Percentiles rank a stretch among this genome's conserved stretches.
phyloP scores from a whole-genome alignment of 2,113 vertebrate species.

The Pampusana beccarii region DNA sequence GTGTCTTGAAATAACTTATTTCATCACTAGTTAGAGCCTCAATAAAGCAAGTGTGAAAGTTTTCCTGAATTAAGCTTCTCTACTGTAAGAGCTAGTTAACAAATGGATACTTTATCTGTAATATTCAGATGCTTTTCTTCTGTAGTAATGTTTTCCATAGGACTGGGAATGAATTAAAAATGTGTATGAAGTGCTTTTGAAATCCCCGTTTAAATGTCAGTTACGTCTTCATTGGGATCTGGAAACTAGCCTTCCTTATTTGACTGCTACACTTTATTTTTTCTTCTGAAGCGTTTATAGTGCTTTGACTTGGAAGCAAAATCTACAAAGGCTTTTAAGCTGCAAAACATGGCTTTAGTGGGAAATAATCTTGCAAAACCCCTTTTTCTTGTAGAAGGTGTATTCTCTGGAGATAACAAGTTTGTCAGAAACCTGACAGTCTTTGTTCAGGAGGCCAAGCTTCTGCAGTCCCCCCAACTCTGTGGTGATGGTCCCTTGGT shows the following conservation, averaged over 20 bases:
- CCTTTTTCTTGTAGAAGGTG: background rate
- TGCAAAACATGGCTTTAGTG: background rate
- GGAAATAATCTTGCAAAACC: background rate
- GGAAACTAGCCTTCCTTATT: conserved; percentile 54
- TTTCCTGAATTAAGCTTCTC: conserved; percentile 56
- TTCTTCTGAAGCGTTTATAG: background rate
- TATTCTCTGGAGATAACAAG: background rate
- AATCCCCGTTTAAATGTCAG: conserved; percentile 11
- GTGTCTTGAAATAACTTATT: conserved; percentile 48
- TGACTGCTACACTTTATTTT: background rate
- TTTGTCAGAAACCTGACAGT: background rate
- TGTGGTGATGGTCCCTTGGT: no score
- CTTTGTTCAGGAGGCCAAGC: background rate
- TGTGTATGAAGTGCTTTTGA: conserved; percentile 1
- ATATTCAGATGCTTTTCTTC: conserved; percentile 15
- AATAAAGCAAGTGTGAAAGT: conserved; percentile 43
- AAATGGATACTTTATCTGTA: conserved; percentile 57
- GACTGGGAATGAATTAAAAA: conserved; percentile 20
- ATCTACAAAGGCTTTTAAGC: background rate
- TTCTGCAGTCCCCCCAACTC: no score
- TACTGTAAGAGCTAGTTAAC: conserved; percentile 48
- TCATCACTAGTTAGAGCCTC: background rate
- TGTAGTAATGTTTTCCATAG: conserved; percentile 16
- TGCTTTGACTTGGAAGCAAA: background rate
- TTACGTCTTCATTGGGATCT: conserved; percentile 54